A percentile compares a stretch with the other conserved stretches of the same genome.
phyloP scores from a whole-genome alignment of 1,140 invertebrate species.

The Leucophenga varia region DNA sequence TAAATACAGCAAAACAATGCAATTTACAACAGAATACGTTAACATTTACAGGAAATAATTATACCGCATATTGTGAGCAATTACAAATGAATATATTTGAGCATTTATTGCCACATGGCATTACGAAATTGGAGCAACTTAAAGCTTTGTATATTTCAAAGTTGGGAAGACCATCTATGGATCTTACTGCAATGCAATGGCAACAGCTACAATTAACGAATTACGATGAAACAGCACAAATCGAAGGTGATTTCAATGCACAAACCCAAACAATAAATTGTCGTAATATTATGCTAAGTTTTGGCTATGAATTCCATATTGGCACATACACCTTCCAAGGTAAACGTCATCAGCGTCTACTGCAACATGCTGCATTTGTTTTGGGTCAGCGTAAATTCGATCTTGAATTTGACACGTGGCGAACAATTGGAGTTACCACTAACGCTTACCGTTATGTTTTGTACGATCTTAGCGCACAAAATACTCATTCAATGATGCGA shows the following conservation, averaged over 20 bases:
- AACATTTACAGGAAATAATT: conserved; percentile 21
- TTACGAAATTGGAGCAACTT: conserved; percentile 15
- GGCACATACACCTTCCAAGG: conserved; percentile 14
- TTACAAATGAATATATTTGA: conserved; percentile 31
- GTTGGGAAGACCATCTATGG: conserved; percentile 32
- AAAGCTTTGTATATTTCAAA: conserved; percentile 28
- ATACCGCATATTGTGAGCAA: conserved; percentile 31
- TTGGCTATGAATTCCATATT: conserved; percentile 41
- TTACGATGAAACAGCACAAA: conserved; percentile 14
- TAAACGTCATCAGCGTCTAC: conserved; percentile 26
- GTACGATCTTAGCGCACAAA: too few relatives aligned
- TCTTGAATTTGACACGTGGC: conserved; percentile 36
- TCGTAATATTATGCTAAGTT: conserved; percentile 40
- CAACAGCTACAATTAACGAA: conserved; percentile 24
- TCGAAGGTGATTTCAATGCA: conserved; percentile 26
- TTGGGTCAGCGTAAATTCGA: conserved; percentile 41
- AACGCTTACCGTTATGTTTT: conserved; percentile 39
- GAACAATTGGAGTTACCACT: conserved; percentile 35
- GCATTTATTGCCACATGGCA: conserved; percentile 26
- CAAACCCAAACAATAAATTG: conserved; percentile 32
- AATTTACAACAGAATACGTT: conserved; percentile 14
- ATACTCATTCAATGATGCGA: too few relatives aligned
- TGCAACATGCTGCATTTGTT: conserved; percentile 28
- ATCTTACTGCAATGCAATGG: too few relatives aligned
- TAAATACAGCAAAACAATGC: conserved; percentile 32